These are phyloP conservation scores for Uloborus plumipes DNA, from an alignment of 2,888 invertebrate species.

Conservation along the genomic window DNA sequence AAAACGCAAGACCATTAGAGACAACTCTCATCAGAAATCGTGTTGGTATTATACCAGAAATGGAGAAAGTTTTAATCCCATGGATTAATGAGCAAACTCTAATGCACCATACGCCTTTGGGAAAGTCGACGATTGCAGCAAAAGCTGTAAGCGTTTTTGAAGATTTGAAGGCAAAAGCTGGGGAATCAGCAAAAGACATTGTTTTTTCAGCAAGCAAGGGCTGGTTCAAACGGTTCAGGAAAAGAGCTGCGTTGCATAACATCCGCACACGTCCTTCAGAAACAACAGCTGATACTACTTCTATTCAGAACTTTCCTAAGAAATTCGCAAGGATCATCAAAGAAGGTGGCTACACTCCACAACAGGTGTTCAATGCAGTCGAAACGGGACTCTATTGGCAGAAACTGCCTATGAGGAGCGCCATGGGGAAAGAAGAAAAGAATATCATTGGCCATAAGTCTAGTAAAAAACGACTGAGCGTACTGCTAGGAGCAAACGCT, in stretches of 20 bases:
- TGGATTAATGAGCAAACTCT: slow-evolving; percentile 31
- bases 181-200: slow-evolving; percentile 15
- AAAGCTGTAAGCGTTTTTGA: slow-evolving; percentile 34
- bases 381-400: slow-evolving; percentile 59
- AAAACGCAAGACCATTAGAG: neutral
- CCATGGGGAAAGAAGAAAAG: slow-evolving; percentile 21
- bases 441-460: slow-evolving; percentile 28
- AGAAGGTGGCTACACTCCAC: slow-evolving; percentile 20
- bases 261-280: slow-evolving; percentile 29
- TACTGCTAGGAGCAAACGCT: slow-evolving; percentile 37
- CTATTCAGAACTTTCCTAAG: slow-evolving; percentile 19
- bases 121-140: slow-evolving; percentile 15
- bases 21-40: slow-evolving; percentile 2
- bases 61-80: slow-evolving; percentile 31
- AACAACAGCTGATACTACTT: slow-evolving; percentile 13
- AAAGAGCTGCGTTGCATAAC: slow-evolving; percentile 43
- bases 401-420: slow-evolving; percentile 30
- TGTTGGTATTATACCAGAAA: slow-evolving; percentile 1
- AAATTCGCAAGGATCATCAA: slow-evolving; percentile 10
- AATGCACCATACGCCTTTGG: slow-evolving; percentile 11
- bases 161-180: slow-evolving; percentile 7
- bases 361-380: slow-evolving; percentile 47
- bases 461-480: slow-evolving; percentile 35
- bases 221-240: slow-evolving; percentile 59
- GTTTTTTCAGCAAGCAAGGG: slow-evolving; percentile 44